Conservation (phyloP, 2,113 vertebrate species). For the Alectura lathami region DNA sequence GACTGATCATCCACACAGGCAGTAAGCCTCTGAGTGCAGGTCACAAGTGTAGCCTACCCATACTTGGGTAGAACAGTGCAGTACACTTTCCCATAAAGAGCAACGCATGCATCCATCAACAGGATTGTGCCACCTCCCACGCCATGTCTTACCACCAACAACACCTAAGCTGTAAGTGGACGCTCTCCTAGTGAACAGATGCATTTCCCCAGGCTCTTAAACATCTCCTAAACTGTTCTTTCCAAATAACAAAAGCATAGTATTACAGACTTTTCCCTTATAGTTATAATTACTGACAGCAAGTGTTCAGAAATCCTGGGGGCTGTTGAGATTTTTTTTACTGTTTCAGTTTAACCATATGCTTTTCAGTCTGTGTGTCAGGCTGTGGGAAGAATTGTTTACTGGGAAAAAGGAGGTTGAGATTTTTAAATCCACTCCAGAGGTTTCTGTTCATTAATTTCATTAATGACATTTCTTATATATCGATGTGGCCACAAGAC, state of each 20-base stretch:
- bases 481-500: background rate
- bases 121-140: background rate
- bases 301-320: background rate
- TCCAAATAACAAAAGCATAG: background rate
- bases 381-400: background rate
- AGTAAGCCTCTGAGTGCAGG: background rate
- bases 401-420: background rate
- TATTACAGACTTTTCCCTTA: background rate
- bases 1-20: background rate
- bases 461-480: background rate
- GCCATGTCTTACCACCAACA: background rate
- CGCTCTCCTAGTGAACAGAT: background rate
- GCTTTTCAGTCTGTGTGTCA: background rate
- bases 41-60: background rate
- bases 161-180: background rate
- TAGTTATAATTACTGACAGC: background rate
- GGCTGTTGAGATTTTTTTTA: background rate
- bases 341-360: background rate
- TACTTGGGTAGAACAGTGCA: background rate
- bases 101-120: fast-evolving
- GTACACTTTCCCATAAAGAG: background rate
- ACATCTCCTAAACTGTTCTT: background rate
- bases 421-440: background rate
- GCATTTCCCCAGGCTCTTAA: background rate
- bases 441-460: background rate